Percentiles rank a stretch among this genome's conserved stretches.
phyloP scores from a whole-genome alignment of 2,888 invertebrate species.

The Pharmacophagus antenor region DNA sequence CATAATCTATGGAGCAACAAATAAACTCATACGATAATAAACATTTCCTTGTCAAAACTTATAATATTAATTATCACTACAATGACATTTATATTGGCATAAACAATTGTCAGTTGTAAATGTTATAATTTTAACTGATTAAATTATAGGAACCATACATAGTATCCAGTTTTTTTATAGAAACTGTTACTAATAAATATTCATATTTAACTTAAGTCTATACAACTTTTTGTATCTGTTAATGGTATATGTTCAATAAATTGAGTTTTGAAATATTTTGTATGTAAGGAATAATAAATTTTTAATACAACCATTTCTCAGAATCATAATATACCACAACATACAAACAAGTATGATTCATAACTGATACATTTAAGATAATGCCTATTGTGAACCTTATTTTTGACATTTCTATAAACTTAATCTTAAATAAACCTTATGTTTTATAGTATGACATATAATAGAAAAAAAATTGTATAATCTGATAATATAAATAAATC shows the following conservation, averaged over 20 bases:
- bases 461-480: not conserved
- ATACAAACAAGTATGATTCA: slow-evolving; percentile 18
- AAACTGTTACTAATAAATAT: no score
- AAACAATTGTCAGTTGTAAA: no score
- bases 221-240: no score
- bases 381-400: not conserved
- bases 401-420: not conserved
- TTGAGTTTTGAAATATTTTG: slow-evolving; percentile 4
- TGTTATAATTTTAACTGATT: no score
- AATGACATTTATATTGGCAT: no score
- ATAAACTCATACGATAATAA: no score
- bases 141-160: no score
- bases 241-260: not conserved
- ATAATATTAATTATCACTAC: no score
- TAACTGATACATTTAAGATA: slow-evolving; percentile 1
- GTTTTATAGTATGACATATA: not conserved
- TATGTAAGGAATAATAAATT: slow-evolving; percentile 17
- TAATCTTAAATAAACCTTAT: not conserved
- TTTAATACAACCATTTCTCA: slow-evolving; percentile 5
- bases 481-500: not conserved
- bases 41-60: no score
- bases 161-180: no score
- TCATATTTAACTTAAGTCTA: no score
- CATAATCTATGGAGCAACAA: no score
- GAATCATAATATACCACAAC: slow-evolving; percentile 3